Conservation (phyloP, 1,140 invertebrate species). For the Drosophila nannoptera region DNA sequence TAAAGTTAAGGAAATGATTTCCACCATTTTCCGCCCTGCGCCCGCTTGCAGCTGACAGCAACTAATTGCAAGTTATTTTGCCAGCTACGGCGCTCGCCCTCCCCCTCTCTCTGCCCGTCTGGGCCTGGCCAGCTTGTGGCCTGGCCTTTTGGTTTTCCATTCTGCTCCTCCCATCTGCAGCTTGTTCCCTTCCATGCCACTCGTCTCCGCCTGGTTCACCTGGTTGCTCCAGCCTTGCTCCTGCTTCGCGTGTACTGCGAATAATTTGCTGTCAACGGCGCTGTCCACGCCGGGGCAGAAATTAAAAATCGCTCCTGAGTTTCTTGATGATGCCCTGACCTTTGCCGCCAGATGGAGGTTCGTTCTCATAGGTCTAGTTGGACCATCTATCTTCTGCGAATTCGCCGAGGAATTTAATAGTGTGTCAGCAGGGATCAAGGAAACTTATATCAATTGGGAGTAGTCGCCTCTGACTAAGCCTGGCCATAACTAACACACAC, state of each 20-base stretch:
- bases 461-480: constrained; percentile 37
- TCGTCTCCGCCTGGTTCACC: not conserved
- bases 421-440: too few species aligned
- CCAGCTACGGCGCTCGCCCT: constrained; percentile 7
- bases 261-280: constrained; percentile 60
- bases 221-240: not conserved
- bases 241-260: constrained; percentile 21
- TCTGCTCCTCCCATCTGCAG: constrained; percentile 5
- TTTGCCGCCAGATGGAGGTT: constrained; percentile 15
- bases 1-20: constrained; percentile 43
- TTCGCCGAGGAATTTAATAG: constrained; percentile 28
- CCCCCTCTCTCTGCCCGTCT: not conserved
- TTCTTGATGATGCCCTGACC: constrained; percentile 34
- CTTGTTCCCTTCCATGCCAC: constrained; percentile 17
- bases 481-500: constrained; percentile 29
- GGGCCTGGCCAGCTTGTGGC: constrained; percentile 4
- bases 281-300: constrained; percentile 38
- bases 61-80: constrained; percentile 70
- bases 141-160: constrained; percentile 8
- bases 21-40: constrained; percentile 27
- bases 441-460: not conserved
- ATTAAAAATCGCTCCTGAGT: constrained; percentile 50
- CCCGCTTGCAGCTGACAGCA: constrained; percentile 46
- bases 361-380: too few species aligned
- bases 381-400: not conserved